A percentile compares a stretch with the other conserved stretches of the same genome.
Conservation (phyloP, 2,888 invertebrate species). For the Carpatolechia fugitivella region DNA sequence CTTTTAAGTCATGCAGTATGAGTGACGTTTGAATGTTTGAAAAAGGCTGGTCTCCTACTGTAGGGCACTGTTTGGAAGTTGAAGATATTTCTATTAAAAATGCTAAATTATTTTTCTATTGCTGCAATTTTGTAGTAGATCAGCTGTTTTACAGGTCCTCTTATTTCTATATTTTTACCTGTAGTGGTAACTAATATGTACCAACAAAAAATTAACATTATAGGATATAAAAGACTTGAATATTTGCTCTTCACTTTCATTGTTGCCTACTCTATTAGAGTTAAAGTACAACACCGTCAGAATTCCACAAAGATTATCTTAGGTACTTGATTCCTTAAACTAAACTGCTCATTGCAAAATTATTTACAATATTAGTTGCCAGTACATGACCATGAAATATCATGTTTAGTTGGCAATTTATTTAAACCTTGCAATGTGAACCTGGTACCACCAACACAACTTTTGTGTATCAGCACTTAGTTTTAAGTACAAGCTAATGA, state of each 20-base stretch:
- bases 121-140: constrained; percentile 43
- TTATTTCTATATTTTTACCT: background rate
- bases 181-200: background rate
- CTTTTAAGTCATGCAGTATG: constrained; percentile 50
- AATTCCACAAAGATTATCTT: too few species aligned
- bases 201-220: too few species aligned
- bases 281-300: too few species aligned
- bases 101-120: constrained; percentile 30
- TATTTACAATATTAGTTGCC: background rate
- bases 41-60: constrained; percentile 63
- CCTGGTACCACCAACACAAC: background rate
- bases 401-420: background rate
- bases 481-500: constrained; percentile 12
- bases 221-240: too few species aligned
- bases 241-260: too few species aligned
- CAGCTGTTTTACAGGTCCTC: constrained; percentile 38
- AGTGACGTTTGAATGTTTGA: constrained; percentile 77
- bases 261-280: too few species aligned
- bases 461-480: constrained; percentile 1
- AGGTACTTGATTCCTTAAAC: background rate
- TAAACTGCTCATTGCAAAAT: background rate
- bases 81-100: constrained; percentile 21
- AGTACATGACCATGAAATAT: background rate
- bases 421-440: background rate
- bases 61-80: constrained; percentile 30